Percentiles rank a stretch among this genome's conserved stretches.
Conservation (phyloP, 2,888 invertebrate genomes). For the Nephrotoma appendiculata region DNA sequence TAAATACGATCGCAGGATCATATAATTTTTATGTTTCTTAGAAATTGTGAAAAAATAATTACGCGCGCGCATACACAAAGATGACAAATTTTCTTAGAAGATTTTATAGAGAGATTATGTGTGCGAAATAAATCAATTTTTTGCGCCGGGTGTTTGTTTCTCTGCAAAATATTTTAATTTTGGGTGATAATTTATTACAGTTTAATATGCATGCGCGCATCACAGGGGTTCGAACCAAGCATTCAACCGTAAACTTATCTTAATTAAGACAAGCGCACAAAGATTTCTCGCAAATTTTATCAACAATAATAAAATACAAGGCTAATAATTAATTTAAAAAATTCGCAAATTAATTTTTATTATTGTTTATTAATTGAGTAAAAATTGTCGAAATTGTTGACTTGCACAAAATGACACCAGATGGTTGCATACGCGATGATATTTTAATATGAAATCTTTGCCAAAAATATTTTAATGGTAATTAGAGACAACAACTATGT, state of each 20-base stretch:
- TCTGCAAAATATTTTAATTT: background rate
- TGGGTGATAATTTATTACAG: background rate
- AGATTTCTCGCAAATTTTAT: no score
- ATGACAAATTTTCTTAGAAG: background rate
- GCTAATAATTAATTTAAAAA: no score
- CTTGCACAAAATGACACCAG: no score
- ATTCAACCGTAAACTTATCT: background rate
- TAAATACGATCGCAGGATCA: background rate
- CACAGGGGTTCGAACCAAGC: background rate
- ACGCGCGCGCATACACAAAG: background rate
- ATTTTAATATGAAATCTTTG: no score
- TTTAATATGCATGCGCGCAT: background rate
- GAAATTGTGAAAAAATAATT: background rate
- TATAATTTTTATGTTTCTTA: background rate
- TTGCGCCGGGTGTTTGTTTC: background rate
- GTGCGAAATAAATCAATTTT: background rate
- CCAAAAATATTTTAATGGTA: no score
- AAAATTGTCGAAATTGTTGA: no score
- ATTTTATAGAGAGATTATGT: background rate
- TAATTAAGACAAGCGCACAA: background rate
- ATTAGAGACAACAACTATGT: no score
- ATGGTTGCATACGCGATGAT: no score
- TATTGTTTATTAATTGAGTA: no score
- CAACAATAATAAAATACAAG: no score
- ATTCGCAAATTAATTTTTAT: no score